phyloP scores from a whole-genome alignment of 2,797 vertebrate species.

The Pangasius krempfi region DNA sequence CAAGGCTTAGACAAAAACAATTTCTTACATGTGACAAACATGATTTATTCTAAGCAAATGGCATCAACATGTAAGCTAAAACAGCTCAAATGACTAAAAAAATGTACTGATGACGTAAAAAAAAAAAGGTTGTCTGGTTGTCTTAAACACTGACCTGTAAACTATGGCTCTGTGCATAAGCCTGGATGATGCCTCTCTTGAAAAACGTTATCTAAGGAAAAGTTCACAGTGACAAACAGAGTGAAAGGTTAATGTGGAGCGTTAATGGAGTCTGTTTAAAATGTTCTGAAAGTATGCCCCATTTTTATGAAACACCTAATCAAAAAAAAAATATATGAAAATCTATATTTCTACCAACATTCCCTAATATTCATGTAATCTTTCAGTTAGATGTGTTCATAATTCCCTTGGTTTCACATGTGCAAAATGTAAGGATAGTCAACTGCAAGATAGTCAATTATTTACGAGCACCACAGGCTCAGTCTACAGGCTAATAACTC shows the following conservation, averaged over 20 bases:
- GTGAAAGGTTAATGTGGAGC: neutral
- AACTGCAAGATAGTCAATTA: constrained; percentile 48
- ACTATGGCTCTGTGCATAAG: constrained; percentile 70
- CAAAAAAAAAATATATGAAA: neutral
- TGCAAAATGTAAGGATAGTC: constrained; percentile 1
- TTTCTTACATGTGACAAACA: neutral
- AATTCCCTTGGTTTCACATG: neutral
- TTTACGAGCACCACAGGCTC: constrained; percentile 39
- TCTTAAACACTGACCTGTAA: constrained; percentile 74
- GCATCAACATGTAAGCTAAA: neutral
- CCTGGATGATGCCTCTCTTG: constrained; percentile 78
- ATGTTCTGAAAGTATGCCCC: neutral
- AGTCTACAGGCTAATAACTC: constrained; percentile 19
- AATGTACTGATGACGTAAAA: neutral
- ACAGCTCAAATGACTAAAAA: neutral
- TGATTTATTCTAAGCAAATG: neutral
- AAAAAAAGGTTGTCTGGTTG: neutral
- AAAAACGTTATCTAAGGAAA: constrained; percentile 79
- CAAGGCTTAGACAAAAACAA: neutral
- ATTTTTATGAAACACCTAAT: neutral
- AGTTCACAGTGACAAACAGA: constrained; percentile 38
- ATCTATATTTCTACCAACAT: neutral
- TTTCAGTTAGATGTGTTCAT: neutral
- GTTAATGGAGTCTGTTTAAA: neutral
- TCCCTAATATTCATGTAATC: neutral